Base-by-base conservation (phyloP, 2,888 invertebrate genomes). In the Limulus polyphemus region DNA sequence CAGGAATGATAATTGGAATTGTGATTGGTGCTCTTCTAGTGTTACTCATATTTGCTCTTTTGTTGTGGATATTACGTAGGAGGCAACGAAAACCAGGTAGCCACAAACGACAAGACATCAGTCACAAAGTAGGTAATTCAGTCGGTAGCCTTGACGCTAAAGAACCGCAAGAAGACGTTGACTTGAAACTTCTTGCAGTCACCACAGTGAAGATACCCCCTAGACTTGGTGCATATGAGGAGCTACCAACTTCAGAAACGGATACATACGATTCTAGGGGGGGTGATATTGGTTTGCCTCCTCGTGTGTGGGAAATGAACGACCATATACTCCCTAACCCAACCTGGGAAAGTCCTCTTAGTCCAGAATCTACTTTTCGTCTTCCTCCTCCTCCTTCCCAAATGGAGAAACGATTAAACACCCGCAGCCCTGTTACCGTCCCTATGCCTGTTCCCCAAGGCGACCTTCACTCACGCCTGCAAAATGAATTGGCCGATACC, bases 1-100 rank as follows among this genome's bases (percentile, higher is more conserved):
- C 65, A 47, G 67, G 64, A 10, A 62, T 67, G 62, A 62, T 64
- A 16, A 62, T 67, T 16, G 67, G 67, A 13, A 60, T 67, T 57
- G 56, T 67, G 11, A 56, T 60, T 17, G 67, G 67, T 16, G 63
- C 65, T 13, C 50, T 67, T 9, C 59, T 62, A 54, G 65, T 67
- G 47, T 51, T 67, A 11, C 59, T 67, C 17, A 58, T 61, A 49
- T 58, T 65, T 46, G 54, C 62, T 46, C 60, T 60, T 16, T 62
- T 65, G 13, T 57, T 67, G n/a, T 67, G 60, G 51, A 55, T 64
- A 5, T 67, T 64, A 46, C 64, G 60, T 49, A 51, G 67, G 49
- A 59, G 59, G n/a, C 56, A 57, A 48, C 62, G 62, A 55, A 32
- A 32, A 32, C 32, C 32, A 32, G 32, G 32, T 32, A 32, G 32